phyloP scores from a whole-genome alignment of 1,140 invertebrate genomes.

The Carcinoscorpius rotundicauda region DNA sequence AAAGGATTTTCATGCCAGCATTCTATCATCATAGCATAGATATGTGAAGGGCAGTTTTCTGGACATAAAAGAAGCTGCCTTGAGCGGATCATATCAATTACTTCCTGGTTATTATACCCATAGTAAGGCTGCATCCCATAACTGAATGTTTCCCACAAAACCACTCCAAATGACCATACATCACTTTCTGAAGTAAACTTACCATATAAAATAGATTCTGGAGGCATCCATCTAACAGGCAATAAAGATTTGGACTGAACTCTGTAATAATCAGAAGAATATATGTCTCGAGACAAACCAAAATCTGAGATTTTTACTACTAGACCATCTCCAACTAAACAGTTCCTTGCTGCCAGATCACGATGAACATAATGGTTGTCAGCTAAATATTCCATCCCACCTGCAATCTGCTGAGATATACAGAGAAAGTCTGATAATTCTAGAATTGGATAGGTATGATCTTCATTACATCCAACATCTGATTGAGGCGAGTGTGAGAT shows the following conservation, averaged over 20 bases:
- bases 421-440: conserved; percentile 68
- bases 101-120: conserved; percentile 91
- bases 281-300: conserved; percentile 80
- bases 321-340: conserved; percentile 83
- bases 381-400: conserved; percentile 91
- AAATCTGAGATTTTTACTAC: conserved; percentile 95
- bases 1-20: conserved; percentile 92
- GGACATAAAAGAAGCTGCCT: conserved; percentile 83
- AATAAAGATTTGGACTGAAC: conserved; percentile 39
- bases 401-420: conserved; percentile 81
- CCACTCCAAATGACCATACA: conserved; percentile 95
- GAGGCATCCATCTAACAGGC: conserved; percentile 71
- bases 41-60: conserved; percentile 72
- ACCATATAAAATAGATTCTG: conserved; percentile 91
- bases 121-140: conserved; percentile 89
- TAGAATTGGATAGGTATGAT: conserved; percentile 31
- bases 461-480: conserved; percentile 41
- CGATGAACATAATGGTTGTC: conserved; percentile 92
- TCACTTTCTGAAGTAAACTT: conserved; percentile 94
- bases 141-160: conserved; percentile 95
- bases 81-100: conserved; percentile 89
- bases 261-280: conserved; percentile 56
- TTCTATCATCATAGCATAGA: conserved; percentile 89
- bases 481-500: conserved; percentile 70
- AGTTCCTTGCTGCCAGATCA: conserved; percentile 91